Base-by-base conservation (phyloP, 2,797 vertebrate species). In the Lophotriccus pileatus region DNA sequence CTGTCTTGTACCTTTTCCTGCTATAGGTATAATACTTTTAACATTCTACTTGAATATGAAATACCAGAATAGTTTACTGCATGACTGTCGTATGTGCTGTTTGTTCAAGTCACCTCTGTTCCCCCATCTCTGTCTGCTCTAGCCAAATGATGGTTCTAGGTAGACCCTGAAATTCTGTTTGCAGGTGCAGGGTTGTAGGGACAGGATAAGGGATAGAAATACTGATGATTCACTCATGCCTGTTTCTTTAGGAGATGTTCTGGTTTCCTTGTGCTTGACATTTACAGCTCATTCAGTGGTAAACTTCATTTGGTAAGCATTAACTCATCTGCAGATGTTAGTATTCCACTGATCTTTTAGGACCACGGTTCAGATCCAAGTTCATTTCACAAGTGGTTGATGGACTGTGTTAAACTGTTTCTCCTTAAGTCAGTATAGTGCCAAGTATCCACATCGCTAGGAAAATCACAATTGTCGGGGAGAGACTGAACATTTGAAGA, bases 381-480 rank as follows among this genome's bases (percentile, higher is more conserved):
- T 79, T 93, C 14, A 83, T 95, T 94, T 94, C 86, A 64, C 77
- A 70, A 74, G 60, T 77, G 81, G 64, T 49, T 90, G 80, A 58
- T 44, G 34, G 59, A 62, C 93, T 82, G 76, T 66, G 52, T 83
- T 95, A 88, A 94, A 47, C 43, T 66, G 55, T 89, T 89, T 64
- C 77, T 79, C 1, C 52, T 76, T 30, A 47, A 83, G 55, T 69
- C 52, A 22, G 47, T 66, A 63, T 88, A 41, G 63, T 94, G 88
- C 84, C 92, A 86, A 76, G 41, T 82, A 24, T 81, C 58, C 73
- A 44, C 59, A 44, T 76, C 44, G 18, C 44, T 52, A 56, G 41
- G 44, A 92, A 93, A 90, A 76, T 74, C 77, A 67, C 0, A 4
- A 23, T 79, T 67, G 70, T 76, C 70, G 64, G 74, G 20, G 43